Evolutionary conservation across 2,888 invertebrate genomes (phyloP).

Genomic region (Ametastegia equiseti): DNA sequence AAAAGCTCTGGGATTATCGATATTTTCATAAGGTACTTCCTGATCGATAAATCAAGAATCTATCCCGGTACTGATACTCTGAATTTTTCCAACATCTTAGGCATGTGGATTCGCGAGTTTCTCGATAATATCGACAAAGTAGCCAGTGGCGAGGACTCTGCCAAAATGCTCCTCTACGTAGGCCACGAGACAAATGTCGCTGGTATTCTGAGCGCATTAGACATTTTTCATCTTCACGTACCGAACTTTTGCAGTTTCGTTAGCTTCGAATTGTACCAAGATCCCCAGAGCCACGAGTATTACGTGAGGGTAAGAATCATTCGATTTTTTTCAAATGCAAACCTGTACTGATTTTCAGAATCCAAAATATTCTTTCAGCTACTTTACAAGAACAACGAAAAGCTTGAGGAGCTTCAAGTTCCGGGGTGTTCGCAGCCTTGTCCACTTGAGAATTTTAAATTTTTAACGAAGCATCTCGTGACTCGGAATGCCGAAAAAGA

Average conservation of each 20-base stretch:
- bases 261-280: constrained; percentile 53
- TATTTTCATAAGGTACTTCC: no score
- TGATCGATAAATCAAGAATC: no score
- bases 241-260: constrained; percentile 53
- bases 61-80: no score
- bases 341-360: background rate
- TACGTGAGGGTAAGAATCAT: constrained; percentile 50
- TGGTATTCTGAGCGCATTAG: constrained; percentile 49
- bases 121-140: constrained; percentile 51
- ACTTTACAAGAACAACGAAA: constrained; percentile 18
- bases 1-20: no score
- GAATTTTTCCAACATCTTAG: constrained; percentile 29
- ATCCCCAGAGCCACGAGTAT: constrained; percentile 13
- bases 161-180: constrained; percentile 17
- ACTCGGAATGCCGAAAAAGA: background rate
- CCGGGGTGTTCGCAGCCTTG: constrained; percentile 2
- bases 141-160: background rate
- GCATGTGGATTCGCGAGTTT: constrained; percentile 53
- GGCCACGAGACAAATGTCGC: constrained; percentile 42
- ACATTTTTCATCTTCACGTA: constrained; percentile 52
- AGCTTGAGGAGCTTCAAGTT: constrained; percentile 7
- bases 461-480: background rate
- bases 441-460: background rate
- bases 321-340: background rate
- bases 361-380: background rate